phyloP scores from a whole-genome alignment of 2,888 invertebrate genomes.

The Actias luna region DNA sequence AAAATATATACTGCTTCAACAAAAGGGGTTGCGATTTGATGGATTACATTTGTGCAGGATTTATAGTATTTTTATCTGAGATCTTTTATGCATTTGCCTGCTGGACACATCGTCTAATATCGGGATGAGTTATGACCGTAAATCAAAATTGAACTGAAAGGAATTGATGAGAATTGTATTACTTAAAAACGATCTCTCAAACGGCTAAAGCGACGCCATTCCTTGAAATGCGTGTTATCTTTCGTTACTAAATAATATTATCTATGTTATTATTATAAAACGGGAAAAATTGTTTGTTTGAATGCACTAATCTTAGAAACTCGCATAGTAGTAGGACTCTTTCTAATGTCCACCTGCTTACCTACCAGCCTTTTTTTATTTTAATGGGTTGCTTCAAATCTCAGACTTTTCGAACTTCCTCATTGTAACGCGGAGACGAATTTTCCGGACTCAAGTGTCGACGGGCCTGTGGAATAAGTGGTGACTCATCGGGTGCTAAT shows the following conservation, averaged over 20 bases:
- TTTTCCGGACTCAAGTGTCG: no score
- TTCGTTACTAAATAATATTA: neutral
- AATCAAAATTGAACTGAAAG: neutral
- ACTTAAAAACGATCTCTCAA: neutral
- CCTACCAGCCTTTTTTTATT: no score
- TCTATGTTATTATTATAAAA: no score
- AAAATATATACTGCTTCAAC: constrained; percentile 1
- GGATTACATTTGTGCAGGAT: neutral
- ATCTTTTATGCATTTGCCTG: constrained; percentile 4
- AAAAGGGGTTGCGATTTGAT: neutral
- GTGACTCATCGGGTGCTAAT: no score
- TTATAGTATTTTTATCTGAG: neutral
- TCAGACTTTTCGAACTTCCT: no score
- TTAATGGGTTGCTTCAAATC: no score
- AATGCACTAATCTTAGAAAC: no score
- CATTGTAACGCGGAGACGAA: no score
- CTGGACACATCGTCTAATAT: neutral
- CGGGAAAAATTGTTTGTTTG: no score
- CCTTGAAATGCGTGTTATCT: neutral
- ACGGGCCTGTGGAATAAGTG: no score
- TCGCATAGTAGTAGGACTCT: no score
- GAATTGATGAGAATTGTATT: neutral
- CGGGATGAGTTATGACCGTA: neutral
- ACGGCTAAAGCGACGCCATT: neutral
- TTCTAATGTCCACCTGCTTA: no score